Evolutionary conservation across 2,797 vertebrate genomes (phyloP), one percentile per base, ranked within the genome.

Genomic region (Poeciliopsis gracilis): DNA sequence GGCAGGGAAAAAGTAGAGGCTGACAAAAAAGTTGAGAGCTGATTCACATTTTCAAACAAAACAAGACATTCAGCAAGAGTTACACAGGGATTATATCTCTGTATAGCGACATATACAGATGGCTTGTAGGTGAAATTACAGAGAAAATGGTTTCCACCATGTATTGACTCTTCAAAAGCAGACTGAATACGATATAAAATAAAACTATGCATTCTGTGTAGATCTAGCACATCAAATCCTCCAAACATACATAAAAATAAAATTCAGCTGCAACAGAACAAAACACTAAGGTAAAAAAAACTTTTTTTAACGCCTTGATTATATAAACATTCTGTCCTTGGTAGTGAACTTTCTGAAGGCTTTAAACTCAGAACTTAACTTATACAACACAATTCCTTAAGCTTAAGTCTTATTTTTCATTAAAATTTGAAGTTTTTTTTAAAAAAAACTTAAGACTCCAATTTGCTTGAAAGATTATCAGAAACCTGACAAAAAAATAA

Each of bases 311-410:
- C 6, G 11, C 12, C 20, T 69, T 25, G 6, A 30, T 47, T 25
- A 55, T 25, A 3, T n/a, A 61, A 33, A 33, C 0, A 33, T 61
- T 61, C 16, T 16, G 30, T 59, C 15, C 55, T 69, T 61, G 46
- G 61, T 69, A 71, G 79, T 47, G 28, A 76, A 51, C 33, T 61
- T 12, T 75, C 12, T 36, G 38, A 46, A 69, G 5, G 11, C 10
- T 55, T 55, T 25, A 77, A 79, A 70, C 2, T 43, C n/a, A 74
- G 11, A 72, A 72, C 10, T 63, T 49, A 80, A 57, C 55, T 63
- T 66, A 9, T 20, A 11, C 8, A 57, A 78, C 1, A 71, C 13
- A 20, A 75, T 8, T 73, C 57, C 51, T 61, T 38, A 25, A 7
- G 15, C 11, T 16, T 63, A 41, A 36, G 8, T 28, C 49, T 80